These are phyloP conservation scores for Eurytoma californica DNA, from an alignment of 2,888 invertebrate species.

Conservation along the genomic window DNA sequence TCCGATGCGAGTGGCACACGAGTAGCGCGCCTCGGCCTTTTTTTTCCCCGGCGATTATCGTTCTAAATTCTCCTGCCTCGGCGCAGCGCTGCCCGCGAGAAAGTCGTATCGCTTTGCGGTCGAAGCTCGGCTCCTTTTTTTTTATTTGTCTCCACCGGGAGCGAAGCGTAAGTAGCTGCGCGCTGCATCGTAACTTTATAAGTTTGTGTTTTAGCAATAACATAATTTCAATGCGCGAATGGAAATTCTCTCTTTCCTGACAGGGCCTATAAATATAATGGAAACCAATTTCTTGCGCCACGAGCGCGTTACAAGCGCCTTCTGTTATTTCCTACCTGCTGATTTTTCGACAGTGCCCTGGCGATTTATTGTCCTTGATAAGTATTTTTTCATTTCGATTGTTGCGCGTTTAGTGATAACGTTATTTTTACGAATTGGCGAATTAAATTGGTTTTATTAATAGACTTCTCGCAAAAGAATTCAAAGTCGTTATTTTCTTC, in stretches of 20 bases:
- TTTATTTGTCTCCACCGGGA: not conserved
- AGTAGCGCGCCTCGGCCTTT: not conserved
- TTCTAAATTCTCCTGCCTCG: conserved; percentile 35
- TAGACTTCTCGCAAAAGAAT: no score
- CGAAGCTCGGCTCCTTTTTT: not conserved
- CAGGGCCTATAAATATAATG: conserved; percentile 38
- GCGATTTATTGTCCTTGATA: no score
- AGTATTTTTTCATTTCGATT: no score
- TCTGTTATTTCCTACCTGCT: conserved; percentile 4
- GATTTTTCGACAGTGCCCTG: no score
- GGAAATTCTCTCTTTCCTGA: conserved; percentile 38
- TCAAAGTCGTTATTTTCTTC: no score
- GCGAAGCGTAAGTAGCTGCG: conserved; percentile 1
- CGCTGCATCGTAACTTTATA: conserved; percentile 38
- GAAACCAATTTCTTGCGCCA: conserved; percentile 32
- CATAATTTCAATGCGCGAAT: conserved; percentile 45
- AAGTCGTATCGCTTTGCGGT: conserved; percentile 12
- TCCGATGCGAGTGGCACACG: not conserved
- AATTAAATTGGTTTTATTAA: not conserved
- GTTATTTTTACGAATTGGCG: no score
- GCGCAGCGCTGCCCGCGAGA: conserved; percentile 14
- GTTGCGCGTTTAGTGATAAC: no score
- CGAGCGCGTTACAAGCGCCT: conserved; percentile 7
- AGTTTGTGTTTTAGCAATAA: conserved; percentile 46
- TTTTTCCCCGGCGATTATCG: conserved; percentile 38